Evolutionary conservation across 2,888 invertebrate genomes (phyloP).

Genomic region (Leptopilina drosophilae): DNA sequence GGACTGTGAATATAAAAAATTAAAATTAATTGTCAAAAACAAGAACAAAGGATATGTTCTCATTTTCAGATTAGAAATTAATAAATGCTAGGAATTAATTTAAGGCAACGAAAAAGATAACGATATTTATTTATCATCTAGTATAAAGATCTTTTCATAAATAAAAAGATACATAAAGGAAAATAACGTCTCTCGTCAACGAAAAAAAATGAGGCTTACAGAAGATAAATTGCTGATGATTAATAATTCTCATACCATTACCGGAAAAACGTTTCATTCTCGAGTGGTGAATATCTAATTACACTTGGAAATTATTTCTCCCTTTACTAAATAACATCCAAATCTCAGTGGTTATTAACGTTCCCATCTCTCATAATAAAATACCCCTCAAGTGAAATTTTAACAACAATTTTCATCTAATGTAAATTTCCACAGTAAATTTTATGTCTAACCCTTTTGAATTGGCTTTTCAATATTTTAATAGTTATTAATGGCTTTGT

Average conservation of each 20-base stretch:
- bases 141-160: no score
- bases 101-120: neutral
- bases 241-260: constrained; percentile 55
- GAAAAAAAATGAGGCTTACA: constrained; percentile 46
- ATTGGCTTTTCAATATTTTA: no score
- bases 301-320: constrained; percentile 56
- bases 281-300: constrained; percentile 54
- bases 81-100: constrained; percentile 28
- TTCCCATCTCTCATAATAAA: neutral
- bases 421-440: no score
- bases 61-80: neutral
- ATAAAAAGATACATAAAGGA: no score
- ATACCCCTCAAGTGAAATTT: no score
- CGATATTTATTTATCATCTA: neutral
- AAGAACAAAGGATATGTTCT: no score
- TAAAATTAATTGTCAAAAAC: no score
- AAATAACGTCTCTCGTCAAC: no score
- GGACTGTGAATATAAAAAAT: no score
- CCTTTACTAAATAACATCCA: constrained; percentile 45
- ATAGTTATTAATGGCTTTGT: no score
- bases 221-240: constrained; percentile 60
- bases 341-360: constrained; percentile 48
- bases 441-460: no score
- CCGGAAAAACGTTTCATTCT: constrained; percentile 48
- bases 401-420: no score